Evolutionary conservation across 2,113 vertebrate species (phyloP), one percentile per base, ranked within the genome.

Genomic region (Cisticola juncidis): DNA sequence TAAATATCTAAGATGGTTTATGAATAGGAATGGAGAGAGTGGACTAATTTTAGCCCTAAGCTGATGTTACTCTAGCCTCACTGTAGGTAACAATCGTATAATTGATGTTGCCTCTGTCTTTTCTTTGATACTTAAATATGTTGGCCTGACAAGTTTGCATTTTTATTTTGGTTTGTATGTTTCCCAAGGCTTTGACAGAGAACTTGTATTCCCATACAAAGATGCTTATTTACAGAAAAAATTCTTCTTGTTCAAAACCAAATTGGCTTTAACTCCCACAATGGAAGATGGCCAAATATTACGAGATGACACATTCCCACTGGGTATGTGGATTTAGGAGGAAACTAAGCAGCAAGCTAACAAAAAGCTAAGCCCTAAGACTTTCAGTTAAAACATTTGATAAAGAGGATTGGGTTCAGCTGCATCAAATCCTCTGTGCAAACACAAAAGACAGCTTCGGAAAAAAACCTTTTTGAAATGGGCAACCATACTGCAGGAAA

Each of bases 401-500:
- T 69, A 85, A 86, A 84, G 61, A 89, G 48, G 86, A 95, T 28
- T 92, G 53, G 18, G 20, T 87, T 91, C 94, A 94, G 70, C 81
- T 76, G 51, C 57, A 45, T 57, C 57, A 94, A 91, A 92, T 92
- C 78, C 66, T 88, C 58, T 80, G 42, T 28, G 24, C 78, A 92
- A 94, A 89, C 54, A 92, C 62, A 77, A 72, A 82, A 82, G 53
- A 68, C 12, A 85, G 61, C 62, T 87, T 82, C 62, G 65, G 29
- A 87, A 69, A 47, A 56, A 78, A 80, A 45, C 2, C 23, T 35
- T 60, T 89, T 22, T 50, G 19, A 69, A 82, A 76, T 18, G 12
- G 45, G 12, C 54, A 82, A 22, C 36, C 3, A 17, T 24, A 45
- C 28, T 47, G 18, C 44, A 91, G 40, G 19, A 85, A 81, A 69